phyloP scores from a whole-genome alignment of 2,888 invertebrate species.

The Scaeva pyrastri region DNA sequence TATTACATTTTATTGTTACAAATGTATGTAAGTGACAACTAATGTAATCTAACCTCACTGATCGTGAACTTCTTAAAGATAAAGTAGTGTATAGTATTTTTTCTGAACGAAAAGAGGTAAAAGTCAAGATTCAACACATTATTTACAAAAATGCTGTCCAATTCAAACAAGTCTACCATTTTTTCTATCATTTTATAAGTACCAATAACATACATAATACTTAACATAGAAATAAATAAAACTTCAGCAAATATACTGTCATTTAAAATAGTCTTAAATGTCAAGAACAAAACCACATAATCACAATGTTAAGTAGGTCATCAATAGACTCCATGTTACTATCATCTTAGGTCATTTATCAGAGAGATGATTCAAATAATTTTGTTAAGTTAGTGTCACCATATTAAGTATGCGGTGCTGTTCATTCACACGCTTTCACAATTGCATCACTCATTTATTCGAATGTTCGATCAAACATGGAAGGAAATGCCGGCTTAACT shows the following conservation, averaged over 20 bases:
- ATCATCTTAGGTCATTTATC: conserved; percentile 9
- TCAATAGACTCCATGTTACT: background rate
- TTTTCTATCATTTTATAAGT: too few relatives aligned
- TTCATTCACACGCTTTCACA: conserved; percentile 17
- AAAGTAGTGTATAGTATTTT: too few relatives aligned
- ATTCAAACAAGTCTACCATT: too few relatives aligned
- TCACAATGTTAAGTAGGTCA: conserved; percentile 4
- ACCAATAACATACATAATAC: too few relatives aligned
- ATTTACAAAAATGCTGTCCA: too few relatives aligned
- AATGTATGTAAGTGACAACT: too few relatives aligned
- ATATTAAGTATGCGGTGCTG: background rate
- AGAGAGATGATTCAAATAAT: background rate
- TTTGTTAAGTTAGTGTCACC: background rate
- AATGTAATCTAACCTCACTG: too few relatives aligned
- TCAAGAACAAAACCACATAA: conserved; percentile 20
- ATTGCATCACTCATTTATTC: conserved; percentile 12
- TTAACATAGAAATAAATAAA: too few relatives aligned
- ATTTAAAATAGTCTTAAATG: conserved; percentile 17
- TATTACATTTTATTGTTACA: too few relatives aligned
- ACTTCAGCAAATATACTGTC: background rate
- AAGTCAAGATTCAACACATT: too few relatives aligned
- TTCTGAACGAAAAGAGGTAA: too few relatives aligned
- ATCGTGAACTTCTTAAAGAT: too few relatives aligned
- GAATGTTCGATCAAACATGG: conserved; percentile 56
- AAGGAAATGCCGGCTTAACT: conserved; percentile 45